These are phyloP conservation scores for Ornithorhynchus anatinus DNA, from an alignment of 2,113 vertebrate genomes.

Conservation along the genomic window DNA sequence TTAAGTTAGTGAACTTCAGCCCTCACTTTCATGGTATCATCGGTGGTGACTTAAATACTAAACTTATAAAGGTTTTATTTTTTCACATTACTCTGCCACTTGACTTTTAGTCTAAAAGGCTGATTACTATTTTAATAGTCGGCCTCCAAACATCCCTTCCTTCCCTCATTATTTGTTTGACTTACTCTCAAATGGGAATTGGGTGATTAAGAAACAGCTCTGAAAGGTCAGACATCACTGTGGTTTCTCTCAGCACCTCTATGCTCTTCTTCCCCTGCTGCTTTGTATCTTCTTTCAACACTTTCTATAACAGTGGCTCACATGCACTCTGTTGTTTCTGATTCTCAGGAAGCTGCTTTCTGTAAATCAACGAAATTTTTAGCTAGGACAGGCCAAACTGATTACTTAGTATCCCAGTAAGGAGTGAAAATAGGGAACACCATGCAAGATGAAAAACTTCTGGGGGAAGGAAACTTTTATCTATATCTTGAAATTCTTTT, in stretches of 20 bases:
- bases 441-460: neutral
- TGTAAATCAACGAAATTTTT: conserved; percentile 63
- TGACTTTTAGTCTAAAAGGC: conserved; percentile 17
- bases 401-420: neutral
- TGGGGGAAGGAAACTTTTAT: no score
- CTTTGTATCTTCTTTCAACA: conserved; percentile 16
- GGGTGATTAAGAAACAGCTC: conserved; percentile 5
- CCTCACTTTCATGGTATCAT: neutral
- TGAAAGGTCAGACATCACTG: conserved; percentile 8
- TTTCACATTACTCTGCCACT: conserved; percentile 27
- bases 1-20: neutral
- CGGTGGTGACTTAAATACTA: conserved; percentile 13
- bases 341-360: conserved; percentile 38
- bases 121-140: conserved; percentile 34
- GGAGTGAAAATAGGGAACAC: neutral
- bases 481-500: no score
- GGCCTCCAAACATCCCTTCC: conserved; percentile 40
- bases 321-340: conserved; percentile 27
- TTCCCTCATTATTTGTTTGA: conserved; percentile 55
- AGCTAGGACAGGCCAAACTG: conserved; percentile 45
- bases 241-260: conserved; percentile 43
- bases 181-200: conserved; percentile 26
- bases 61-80: conserved; percentile 39
- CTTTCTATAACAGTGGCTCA: conserved; percentile 15
- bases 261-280: neutral